phyloP scores from a whole-genome alignment of 2,797 vertebrate species.

The Heliangelus exortis region DNA sequence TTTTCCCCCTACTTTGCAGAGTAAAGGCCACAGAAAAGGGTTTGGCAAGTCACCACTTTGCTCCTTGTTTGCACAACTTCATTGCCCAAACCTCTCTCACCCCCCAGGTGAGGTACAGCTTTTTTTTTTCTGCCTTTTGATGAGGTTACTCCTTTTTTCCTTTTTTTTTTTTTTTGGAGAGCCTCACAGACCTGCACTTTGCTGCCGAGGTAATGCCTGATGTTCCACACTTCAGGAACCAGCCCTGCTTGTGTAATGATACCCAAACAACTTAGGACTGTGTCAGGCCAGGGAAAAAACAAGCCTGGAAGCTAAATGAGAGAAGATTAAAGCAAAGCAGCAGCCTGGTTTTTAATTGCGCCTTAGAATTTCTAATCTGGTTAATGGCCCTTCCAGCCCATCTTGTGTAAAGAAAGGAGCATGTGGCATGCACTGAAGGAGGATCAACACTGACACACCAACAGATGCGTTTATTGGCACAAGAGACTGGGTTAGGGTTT shows the following conservation, averaged over 20 bases:
- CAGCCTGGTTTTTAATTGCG: conserved; percentile 56
- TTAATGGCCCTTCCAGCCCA: conserved; percentile 64
- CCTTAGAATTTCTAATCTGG: conserved; percentile 67
- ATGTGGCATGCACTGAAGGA: conserved; percentile 65
- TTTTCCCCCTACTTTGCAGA: neutral
- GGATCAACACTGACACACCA: conserved; percentile 68
- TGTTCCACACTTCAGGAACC: neutral
- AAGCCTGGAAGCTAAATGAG: conserved; percentile 53
- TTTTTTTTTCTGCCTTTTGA: neutral
- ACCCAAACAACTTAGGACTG: neutral
- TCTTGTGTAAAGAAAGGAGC: conserved; percentile 59
- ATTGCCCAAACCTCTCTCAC: neutral
- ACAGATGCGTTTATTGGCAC: conserved; percentile 64
- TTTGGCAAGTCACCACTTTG: neutral
- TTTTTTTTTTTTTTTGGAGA: neutral
- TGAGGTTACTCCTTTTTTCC: neutral
- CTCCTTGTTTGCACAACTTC: neutral
- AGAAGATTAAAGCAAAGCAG: conserved; percentile 41
- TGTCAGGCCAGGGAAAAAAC: conserved; percentile 11
- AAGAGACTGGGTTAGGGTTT: conserved; percentile 55
- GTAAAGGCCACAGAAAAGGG: neutral
- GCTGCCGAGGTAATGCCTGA: conserved; percentile 32
- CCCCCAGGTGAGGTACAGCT: neutral
- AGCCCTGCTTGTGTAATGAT: neutral
- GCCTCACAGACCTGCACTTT: neutral